Evolutionary conservation across 2,888 invertebrate genomes (phyloP).

Genomic region (Nebria salina): DNA sequence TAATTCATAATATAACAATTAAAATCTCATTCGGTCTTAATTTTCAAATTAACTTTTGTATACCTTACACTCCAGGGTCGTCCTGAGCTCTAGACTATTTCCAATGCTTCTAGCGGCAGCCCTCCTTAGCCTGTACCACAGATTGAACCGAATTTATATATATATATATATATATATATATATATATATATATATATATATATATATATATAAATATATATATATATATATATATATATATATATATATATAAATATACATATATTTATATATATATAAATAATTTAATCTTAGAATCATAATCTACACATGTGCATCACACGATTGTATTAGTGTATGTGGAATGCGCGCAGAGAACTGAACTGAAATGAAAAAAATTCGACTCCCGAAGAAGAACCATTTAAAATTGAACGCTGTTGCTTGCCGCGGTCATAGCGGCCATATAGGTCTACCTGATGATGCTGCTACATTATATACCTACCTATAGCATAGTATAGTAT

Average conservation of each 20-base stretch:
- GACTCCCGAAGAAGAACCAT: not conserved
- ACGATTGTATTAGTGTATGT: not conserved
- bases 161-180: too few relatives aligned
- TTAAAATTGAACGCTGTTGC: too few relatives aligned
- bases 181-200: too few relatives aligned
- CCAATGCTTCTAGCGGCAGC: too few relatives aligned
- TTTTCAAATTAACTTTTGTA: slow-evolving; percentile 30
- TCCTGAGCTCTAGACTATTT: not conserved
- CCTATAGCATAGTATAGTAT: too few relatives aligned
- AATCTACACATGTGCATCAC: slow-evolving; percentile 42
- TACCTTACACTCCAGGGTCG: not conserved
- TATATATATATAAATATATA: too few relatives aligned
- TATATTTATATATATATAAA: too few relatives aligned
- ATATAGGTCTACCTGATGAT: not conserved
- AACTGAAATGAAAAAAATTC: not conserved
- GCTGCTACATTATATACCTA: not conserved
- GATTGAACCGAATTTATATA: not conserved
- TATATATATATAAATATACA: too few relatives aligned
- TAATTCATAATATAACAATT: slow-evolving; percentile 18
- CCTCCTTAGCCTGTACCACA: too few relatives aligned
- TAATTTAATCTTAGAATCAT: slow-evolving; percentile 52
- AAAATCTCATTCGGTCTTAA: slow-evolving; percentile 30
- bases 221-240: too few relatives aligned
- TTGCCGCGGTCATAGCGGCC: not conserved
- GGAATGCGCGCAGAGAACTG: slow-evolving; percentile 10